A percentile compares a stretch with the other conserved stretches of the same genome.
Evolutionary conservation across 2,113 vertebrate genomes (phyloP).

Genomic region (Hoplias malabaricus): DNA sequence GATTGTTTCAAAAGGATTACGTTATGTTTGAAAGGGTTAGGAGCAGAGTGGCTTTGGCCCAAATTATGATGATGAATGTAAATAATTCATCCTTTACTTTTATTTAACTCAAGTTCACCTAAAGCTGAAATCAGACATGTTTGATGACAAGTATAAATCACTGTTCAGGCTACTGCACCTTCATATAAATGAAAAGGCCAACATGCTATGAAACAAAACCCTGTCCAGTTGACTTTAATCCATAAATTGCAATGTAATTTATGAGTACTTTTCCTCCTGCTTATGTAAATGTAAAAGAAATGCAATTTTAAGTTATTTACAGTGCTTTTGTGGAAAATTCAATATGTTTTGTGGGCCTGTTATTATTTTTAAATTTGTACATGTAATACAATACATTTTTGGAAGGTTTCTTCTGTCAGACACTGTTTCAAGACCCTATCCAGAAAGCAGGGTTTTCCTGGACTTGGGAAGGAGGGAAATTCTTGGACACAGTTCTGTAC

Average conservation of each 20-base stretch:
- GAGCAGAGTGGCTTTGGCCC: neutral
- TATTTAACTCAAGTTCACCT: neutral
- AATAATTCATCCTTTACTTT: slow-evolving; percentile 20
- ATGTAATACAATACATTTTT: neutral
- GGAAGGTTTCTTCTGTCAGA: neutral
- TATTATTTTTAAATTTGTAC: neutral
- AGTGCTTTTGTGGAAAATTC: neutral
- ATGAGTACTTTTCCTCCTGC: neutral
- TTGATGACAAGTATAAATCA: neutral
- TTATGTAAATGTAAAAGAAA: neutral
- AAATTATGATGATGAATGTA: slow-evolving; percentile 40
- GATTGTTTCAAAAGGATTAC: neutral
- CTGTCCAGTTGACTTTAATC: neutral
- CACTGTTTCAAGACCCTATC: neutral
- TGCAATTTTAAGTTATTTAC: neutral
- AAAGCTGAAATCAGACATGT: too few species aligned
- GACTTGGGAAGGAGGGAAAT: neutral
- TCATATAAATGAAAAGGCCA: neutral
- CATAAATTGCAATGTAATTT: slow-evolving; percentile 4
- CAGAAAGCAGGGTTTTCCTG: neutral
- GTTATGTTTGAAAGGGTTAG: neutral
- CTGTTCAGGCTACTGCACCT: neutral
- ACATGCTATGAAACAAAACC: neutral
- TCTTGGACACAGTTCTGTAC: neutral
- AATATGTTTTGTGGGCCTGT: neutral